Evolutionary conservation across 2,113 vertebrate genomes (phyloP).

Genomic region (Eulacestoma nigropectus): DNA sequence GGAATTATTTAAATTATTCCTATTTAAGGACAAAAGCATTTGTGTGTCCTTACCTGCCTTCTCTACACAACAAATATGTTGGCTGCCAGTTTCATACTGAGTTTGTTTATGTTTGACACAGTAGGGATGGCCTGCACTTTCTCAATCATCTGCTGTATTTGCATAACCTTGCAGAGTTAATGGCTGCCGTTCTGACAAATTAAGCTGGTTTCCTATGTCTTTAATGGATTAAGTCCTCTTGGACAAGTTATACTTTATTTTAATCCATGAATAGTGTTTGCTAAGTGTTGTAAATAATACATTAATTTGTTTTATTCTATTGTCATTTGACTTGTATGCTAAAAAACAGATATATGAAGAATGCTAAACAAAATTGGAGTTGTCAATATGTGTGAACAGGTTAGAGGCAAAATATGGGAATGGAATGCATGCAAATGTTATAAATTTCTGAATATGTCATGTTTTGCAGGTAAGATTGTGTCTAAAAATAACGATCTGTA

Average conservation of each 20-base stretch:
- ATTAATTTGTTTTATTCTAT: background rate
- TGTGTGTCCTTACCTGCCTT: slow-evolving; percentile 57
- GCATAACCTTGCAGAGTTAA: slow-evolving; percentile 72
- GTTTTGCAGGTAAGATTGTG: background rate
- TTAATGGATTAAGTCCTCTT: slow-evolving; percentile 67
- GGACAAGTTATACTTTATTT: slow-evolving; percentile 51
- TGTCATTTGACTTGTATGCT: background rate
- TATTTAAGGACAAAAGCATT: slow-evolving; percentile 2
- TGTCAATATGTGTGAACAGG: background rate
- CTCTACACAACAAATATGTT: slow-evolving; percentile 67
- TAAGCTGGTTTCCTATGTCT: slow-evolving; percentile 70
- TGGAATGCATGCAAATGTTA: background rate
- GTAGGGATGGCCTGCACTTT: slow-evolving; percentile 64
- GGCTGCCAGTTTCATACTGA: slow-evolving; percentile 49
- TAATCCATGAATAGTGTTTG: slow-evolving; percentile 44
- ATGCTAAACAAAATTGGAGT: background rate
- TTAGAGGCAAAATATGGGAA: background rate
- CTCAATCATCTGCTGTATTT: slow-evolving; percentile 71
- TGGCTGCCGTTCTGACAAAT: slow-evolving; percentile 73
- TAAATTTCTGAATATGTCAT: background rate
- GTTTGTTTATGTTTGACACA: slow-evolving; percentile 70
- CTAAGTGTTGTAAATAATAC: slow-evolving; percentile 35
- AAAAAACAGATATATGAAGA: background rate
- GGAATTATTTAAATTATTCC: background rate
- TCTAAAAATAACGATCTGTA: background rate